These are phyloP conservation scores for Samia ricini DNA, from an alignment of 1,140 invertebrate species.

Conservation along the genomic window DNA sequence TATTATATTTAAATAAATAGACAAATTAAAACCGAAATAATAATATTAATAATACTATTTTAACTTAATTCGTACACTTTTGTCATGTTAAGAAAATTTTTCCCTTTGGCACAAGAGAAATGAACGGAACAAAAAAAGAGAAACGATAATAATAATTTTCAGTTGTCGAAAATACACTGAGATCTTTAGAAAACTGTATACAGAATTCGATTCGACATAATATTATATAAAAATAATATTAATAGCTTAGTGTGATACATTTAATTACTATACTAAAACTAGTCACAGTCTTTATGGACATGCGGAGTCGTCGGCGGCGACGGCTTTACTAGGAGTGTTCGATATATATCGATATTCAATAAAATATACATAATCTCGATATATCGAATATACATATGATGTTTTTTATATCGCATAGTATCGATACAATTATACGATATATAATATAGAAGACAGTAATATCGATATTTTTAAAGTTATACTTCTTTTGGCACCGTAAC, in stretches of 20 bases:
- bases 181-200: slow-evolving; percentile 69
- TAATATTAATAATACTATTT: slow-evolving; percentile 30
- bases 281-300: slow-evolving; percentile 61
- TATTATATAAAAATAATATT: too few species aligned
- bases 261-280: slow-evolving; percentile 33
- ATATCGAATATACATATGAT: too few species aligned
- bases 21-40: too few species aligned
- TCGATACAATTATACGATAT: too few species aligned
- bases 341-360: too few species aligned
- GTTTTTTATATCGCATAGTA: too few species aligned
- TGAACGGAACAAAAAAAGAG: not conserved
- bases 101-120: slow-evolving; percentile 69
- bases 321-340: too few species aligned
- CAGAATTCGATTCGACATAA: slow-evolving; percentile 48
- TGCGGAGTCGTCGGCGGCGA: slow-evolving; percentile 29
- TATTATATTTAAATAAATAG: slow-evolving; percentile 66
- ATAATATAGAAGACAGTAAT: too few species aligned
- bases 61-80: slow-evolving; percentile 41
- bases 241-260: slow-evolving; percentile 45
- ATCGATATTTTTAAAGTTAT: too few species aligned
- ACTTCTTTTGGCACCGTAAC: too few species aligned
- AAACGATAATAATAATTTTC: not conserved
- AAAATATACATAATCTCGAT: too few species aligned
- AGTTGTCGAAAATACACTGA: slow-evolving; percentile 41
- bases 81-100: slow-evolving; percentile 63